phyloP scores from a whole-genome alignment of 2,113 vertebrate species.

The Nothocercus julius region DNA sequence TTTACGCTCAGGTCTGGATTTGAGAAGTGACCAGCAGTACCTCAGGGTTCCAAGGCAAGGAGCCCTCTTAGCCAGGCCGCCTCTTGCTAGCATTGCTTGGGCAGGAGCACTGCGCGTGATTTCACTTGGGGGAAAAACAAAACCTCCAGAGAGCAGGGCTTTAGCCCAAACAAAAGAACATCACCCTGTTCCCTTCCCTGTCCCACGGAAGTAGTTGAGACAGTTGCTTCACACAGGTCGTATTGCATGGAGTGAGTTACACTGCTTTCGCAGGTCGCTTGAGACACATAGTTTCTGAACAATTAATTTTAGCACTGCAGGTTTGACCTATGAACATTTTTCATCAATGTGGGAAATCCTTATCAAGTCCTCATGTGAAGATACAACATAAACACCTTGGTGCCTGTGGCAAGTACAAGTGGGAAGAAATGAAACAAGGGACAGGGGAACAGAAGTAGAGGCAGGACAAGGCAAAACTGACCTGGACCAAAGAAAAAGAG shows the following conservation, averaged over 20 bases:
- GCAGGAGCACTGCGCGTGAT: constrained; percentile 51
- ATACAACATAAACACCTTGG: constrained; percentile 44
- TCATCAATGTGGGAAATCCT: constrained; percentile 68
- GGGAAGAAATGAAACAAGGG: not conserved
- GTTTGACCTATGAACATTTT: constrained; percentile 68
- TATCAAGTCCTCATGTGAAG: constrained; percentile 71
- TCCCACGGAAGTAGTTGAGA: constrained; percentile 40
- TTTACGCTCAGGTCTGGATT: not conserved
- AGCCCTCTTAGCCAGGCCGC: not conserved
- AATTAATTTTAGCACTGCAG: constrained; percentile 69
- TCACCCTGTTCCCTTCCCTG: not conserved
- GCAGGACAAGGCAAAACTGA: not conserved
- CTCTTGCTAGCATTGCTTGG: not conserved
- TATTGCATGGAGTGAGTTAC: constrained; percentile 60
- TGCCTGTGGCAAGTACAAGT: not conserved
- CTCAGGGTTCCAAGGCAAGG: not conserved
- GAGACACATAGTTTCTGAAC: constrained; percentile 69
- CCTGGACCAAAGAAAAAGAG: not conserved
- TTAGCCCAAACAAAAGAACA: constrained; percentile 68
- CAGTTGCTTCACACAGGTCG: constrained; percentile 70
- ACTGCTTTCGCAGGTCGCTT: constrained; percentile 59
- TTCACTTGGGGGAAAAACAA: constrained; percentile 68
- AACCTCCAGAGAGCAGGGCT: constrained; percentile 60
- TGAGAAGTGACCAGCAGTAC: constrained; percentile 1
- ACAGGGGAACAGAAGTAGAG: not conserved